Evolutionary conservation across 2,797 vertebrate genomes (phyloP).

Genomic region (Tinamus major): DNA sequence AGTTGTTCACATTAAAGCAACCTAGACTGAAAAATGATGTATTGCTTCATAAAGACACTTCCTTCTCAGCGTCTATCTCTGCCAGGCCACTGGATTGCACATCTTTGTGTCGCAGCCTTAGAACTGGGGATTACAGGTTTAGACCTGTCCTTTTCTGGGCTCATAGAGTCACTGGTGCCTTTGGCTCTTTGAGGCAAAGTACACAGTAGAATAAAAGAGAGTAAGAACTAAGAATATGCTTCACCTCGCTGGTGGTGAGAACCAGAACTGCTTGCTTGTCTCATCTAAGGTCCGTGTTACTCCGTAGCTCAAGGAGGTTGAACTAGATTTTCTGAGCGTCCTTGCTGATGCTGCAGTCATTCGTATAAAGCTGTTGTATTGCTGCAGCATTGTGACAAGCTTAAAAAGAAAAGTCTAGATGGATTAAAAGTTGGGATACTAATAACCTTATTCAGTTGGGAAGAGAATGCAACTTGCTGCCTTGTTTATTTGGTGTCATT

Average conservation of each 20-base stretch:
- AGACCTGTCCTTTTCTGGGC: not conserved
- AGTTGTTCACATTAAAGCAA: not conserved
- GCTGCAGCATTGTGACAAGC: not conserved
- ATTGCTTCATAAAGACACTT: not conserved
- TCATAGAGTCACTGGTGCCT: not conserved
- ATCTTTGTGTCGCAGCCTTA: not conserved
- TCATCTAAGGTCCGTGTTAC: not conserved
- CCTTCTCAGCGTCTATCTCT: not conserved
- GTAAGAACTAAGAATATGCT: not conserved
- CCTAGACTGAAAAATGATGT: not conserved
- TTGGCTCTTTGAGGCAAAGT: not conserved
- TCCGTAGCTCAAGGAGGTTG: not conserved
- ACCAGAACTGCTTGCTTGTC: not conserved
- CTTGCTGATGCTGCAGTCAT: not conserved
- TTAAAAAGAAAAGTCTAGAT: not conserved
- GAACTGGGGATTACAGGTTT: not conserved
- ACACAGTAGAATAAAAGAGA: not conserved
- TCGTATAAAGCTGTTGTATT: not conserved
- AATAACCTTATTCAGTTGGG: not conserved
- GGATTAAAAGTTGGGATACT: not conserved
- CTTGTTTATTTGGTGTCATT: conserved; percentile 1
- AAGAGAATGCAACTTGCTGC: not conserved
- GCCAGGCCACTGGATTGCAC: not conserved
- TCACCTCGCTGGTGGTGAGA: not conserved
- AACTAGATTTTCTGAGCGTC: not conserved